Conservation (phyloP, 1,140 invertebrate genomes). For the Nixonia krombeini region DNA sequence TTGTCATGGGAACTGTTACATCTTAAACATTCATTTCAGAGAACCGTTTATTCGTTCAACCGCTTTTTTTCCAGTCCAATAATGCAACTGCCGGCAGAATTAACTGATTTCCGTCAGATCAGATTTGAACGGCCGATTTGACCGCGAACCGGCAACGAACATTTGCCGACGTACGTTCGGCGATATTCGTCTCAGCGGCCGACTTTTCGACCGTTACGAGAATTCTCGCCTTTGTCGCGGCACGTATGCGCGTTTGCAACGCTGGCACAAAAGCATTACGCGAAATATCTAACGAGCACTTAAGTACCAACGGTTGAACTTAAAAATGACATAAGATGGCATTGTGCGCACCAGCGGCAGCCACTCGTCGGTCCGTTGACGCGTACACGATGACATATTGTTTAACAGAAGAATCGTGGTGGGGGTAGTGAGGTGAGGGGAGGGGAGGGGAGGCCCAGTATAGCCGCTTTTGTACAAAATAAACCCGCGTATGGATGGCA, state of each 20-base stretch:
- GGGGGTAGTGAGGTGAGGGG: too few relatives aligned
- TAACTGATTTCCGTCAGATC: too few relatives aligned
- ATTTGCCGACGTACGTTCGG: too few relatives aligned
- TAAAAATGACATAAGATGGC: constrained; percentile 66
- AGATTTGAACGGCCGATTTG: too few relatives aligned
- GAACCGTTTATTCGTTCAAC: too few relatives aligned
- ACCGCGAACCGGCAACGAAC: too few relatives aligned
- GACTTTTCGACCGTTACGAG: constrained; percentile 50
- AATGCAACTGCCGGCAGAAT: too few relatives aligned
- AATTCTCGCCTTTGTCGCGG: constrained; percentile 41
- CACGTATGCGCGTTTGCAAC: constrained; percentile 25
- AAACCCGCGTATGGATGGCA: not conserved
- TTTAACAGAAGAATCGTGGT: constrained; percentile 55
- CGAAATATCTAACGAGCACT: constrained; percentile 63
- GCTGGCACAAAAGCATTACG: constrained; percentile 44
- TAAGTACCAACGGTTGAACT: constrained; percentile 62
- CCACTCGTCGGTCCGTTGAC: constrained; percentile 65
- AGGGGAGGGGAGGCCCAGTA: not conserved
- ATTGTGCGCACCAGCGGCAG: constrained; percentile 54
- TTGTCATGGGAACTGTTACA: too few relatives aligned
- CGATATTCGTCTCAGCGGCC: too few relatives aligned
- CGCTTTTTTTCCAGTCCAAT: too few relatives aligned
- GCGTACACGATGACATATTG: constrained; percentile 69
- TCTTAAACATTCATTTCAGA: too few relatives aligned
- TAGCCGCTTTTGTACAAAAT: constrained; percentile 5